Percentiles rank a stretch among this genome's conserved stretches.
Conservation (phyloP, 2,888 invertebrate genomes). For the Odontothrips loti region DNA sequence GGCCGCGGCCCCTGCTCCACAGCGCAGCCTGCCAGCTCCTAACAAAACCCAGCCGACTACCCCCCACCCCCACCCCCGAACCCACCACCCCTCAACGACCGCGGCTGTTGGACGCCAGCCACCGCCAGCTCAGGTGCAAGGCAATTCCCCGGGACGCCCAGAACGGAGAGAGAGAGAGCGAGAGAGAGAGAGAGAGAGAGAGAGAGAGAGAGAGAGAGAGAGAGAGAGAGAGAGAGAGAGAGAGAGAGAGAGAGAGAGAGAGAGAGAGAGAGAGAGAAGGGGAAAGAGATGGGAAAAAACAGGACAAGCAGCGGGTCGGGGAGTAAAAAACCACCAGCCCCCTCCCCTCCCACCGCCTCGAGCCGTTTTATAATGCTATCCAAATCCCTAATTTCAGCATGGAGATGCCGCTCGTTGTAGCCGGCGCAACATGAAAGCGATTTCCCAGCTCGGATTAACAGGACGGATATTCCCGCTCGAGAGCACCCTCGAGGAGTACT, state of each 20-base stretch:
- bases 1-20: background rate
- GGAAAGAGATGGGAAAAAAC: no score
- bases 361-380: background rate
- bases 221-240: background rate
- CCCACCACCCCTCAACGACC: background rate
- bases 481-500: background rate
- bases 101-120: conserved; percentile 7
- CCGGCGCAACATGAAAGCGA: no score
- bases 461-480: no score
- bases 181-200: background rate
- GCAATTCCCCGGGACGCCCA: background rate
- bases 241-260: background rate
- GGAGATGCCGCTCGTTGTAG: background rate
- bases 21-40: background rate
- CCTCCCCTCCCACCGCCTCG: background rate
- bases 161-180: background rate
- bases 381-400: background rate
- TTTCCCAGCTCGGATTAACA: no score
- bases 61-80: background rate
- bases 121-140: conserved; percentile 7
- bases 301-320: no score
- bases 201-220: background rate
- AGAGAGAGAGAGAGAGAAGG: background rate
- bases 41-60: background rate
- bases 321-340: no score